Percentiles rank a stretch among this genome's conserved stretches.
Conservation (phyloP, 2,113 vertebrate genomes). For the Phrynosoma platyrhinos region DNA sequence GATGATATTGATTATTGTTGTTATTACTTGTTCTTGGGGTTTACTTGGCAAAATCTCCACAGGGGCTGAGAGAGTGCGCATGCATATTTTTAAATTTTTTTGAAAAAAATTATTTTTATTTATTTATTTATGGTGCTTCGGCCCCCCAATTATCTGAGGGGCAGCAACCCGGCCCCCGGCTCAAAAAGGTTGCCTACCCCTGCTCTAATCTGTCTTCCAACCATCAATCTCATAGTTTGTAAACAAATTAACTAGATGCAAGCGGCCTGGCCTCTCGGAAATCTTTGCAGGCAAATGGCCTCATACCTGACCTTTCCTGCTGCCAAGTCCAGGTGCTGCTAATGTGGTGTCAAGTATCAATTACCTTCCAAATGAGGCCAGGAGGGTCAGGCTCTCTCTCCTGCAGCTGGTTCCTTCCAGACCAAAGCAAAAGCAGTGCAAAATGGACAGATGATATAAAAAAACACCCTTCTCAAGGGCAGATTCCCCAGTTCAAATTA, state of each 20-base stretch:
- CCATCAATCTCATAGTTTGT: not conserved
- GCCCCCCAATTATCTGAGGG: no score
- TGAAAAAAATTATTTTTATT: no score
- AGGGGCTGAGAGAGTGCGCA: no score
- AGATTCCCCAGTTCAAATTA: not conserved
- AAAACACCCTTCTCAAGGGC: conserved; percentile 2
- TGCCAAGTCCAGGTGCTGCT: conserved; percentile 27
- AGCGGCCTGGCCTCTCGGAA: not conserved
- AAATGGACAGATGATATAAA: not conserved
- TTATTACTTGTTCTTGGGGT: no score
- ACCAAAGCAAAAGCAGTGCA: not conserved
- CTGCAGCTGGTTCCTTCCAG: conserved; percentile 32
- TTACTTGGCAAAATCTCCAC: no score
- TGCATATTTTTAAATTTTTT: no score
- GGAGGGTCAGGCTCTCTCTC: not conserved
- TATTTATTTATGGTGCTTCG: no score
- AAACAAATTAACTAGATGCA: conserved; percentile 5
- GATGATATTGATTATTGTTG: no score
- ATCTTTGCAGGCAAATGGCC: conserved; percentile 24
- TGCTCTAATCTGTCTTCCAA: not conserved
- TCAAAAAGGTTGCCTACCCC: no score
- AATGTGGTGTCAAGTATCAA: conserved; percentile 57
- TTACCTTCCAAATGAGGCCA: conserved; percentile 24
- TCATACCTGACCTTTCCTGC: not conserved
- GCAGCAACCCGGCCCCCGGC: no score